Percentiles rank a stretch among this genome's conserved stretches.
phyloP scores from a whole-genome alignment of 2,113 vertebrate species.

The Paramisgurnus dabryanus region DNA sequence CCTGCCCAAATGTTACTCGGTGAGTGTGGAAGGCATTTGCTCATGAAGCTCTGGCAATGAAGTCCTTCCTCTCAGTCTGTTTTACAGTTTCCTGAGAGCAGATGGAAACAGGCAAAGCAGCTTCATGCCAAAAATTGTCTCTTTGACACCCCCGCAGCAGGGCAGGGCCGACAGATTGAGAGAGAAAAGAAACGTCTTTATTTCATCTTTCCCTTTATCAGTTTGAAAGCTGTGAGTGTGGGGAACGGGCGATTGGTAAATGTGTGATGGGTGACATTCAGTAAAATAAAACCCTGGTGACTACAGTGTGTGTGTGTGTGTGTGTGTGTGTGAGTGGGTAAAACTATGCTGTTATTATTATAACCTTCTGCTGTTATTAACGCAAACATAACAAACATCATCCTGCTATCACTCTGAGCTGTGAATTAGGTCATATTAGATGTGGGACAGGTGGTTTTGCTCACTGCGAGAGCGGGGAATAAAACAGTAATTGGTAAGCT shows the following conservation, averaged over 20 bases:
- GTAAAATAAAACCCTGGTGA: constrained; percentile 26
- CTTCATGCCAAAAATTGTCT: constrained; percentile 41
- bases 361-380: constrained; percentile 39
- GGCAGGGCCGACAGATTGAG: constrained; percentile 10
- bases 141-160: constrained; percentile 15
- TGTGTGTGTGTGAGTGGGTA: constrained; percentile 22
- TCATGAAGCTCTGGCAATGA: constrained; percentile 25
- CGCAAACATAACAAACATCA: constrained; percentile 18
- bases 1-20: constrained; percentile 31
- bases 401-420: neutral
- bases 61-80: constrained; percentile 29
- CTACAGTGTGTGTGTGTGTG: constrained; percentile 11
- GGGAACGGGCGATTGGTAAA: neutral
- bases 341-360: constrained; percentile 7
- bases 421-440: constrained; percentile 25
- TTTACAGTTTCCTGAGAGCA: constrained; percentile 56
- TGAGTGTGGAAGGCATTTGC: constrained; percentile 37
- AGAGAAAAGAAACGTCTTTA: constrained; percentile 22
- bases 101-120: constrained; percentile 44
- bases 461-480: neutral
- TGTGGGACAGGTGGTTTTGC: constrained; percentile 20
- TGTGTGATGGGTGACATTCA: constrained; percentile 45
- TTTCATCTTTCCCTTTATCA: constrained; percentile 3
- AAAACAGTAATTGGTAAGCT: constrained; percentile 4
- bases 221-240: neutral